Evolutionary conservation across 2,888 invertebrate genomes (phyloP).

Genomic region (Hyles lineata): DNA sequence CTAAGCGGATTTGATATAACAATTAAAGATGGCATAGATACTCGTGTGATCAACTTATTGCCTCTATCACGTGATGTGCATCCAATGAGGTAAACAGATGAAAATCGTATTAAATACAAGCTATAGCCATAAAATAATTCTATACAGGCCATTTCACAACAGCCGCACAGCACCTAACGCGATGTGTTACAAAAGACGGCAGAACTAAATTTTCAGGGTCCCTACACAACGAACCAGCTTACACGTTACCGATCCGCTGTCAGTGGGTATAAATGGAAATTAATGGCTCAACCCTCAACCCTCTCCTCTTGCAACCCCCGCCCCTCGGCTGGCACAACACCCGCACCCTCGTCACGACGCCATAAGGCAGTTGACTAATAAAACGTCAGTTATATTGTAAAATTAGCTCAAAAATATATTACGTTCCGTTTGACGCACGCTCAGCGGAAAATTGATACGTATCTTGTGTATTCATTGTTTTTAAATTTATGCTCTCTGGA

Average conservation of each 20-base stretch:
- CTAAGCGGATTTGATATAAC: no score
- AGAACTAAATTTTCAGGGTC: constrained; percentile 44
- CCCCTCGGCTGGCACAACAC: neutral
- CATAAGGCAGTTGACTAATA: constrained; percentile 47
- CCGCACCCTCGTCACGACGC: constrained; percentile 39
- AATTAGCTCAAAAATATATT: constrained; percentile 45
- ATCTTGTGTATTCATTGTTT: neutral
- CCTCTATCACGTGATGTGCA: no score
- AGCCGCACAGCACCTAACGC: neutral
- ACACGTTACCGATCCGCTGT: constrained; percentile 56
- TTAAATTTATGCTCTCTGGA: neutral
- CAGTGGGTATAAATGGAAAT: constrained; percentile 70
- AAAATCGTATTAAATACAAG: no score
- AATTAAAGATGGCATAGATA: no score
- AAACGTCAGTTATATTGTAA: constrained; percentile 46
- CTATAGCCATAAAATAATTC: neutral
- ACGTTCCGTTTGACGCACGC: constrained; percentile 11
- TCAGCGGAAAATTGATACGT: constrained; percentile 23
- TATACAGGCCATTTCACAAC: constrained; percentile 8
- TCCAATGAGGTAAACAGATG: no score
- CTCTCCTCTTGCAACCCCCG: constrained; percentile 37
- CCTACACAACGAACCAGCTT: constrained; percentile 39
- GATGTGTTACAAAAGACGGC: constrained; percentile 30
- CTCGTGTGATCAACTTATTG: no score
- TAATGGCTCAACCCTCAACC: constrained; percentile 55